Conservation (phyloP, 1,140 invertebrate species). For the Aporrectodea caliginosa region DNA sequence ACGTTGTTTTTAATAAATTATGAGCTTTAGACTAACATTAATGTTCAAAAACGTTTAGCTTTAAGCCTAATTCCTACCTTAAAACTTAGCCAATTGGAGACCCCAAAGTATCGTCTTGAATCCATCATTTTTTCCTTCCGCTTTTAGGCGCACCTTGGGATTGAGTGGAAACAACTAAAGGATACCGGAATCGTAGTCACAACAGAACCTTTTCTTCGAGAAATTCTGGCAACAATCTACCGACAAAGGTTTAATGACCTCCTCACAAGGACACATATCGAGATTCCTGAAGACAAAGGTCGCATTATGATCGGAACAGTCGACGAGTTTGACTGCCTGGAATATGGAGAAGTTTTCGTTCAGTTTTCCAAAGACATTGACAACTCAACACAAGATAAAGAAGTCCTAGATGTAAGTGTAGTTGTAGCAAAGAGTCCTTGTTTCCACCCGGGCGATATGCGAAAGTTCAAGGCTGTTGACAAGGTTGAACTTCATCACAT, state of each 20-base stretch:
- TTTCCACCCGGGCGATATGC: slow-evolving; percentile 54
- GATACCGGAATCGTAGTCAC: background rate
- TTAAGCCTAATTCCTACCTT: no score
- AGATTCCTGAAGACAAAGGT: background rate
- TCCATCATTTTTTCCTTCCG: no score
- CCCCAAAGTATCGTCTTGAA: no score
- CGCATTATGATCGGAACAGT: background rate
- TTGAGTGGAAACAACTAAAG: no score
- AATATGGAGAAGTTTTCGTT: background rate
- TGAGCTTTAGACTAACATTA: no score
- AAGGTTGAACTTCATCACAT: slow-evolving; percentile 47
- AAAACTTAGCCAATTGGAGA: no score
- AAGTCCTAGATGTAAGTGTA: background rate
- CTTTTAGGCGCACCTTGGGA: no score
- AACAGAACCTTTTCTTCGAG: background rate
- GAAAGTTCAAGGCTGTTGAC: slow-evolving; percentile 52
- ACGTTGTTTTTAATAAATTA: no score
- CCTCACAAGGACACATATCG: background rate
- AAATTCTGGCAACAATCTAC: background rate
- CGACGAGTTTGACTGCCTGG: background rate
- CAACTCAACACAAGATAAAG: background rate
- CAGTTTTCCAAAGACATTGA: background rate
- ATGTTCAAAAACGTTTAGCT: no score
- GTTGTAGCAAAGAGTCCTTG: slow-evolving; percentile 54
- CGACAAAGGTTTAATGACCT: background rate